Percentiles rank a stretch among this genome's conserved stretches.
phyloP scores from a whole-genome alignment of 2,888 invertebrate species.

The Cheilosia impressa region DNA sequence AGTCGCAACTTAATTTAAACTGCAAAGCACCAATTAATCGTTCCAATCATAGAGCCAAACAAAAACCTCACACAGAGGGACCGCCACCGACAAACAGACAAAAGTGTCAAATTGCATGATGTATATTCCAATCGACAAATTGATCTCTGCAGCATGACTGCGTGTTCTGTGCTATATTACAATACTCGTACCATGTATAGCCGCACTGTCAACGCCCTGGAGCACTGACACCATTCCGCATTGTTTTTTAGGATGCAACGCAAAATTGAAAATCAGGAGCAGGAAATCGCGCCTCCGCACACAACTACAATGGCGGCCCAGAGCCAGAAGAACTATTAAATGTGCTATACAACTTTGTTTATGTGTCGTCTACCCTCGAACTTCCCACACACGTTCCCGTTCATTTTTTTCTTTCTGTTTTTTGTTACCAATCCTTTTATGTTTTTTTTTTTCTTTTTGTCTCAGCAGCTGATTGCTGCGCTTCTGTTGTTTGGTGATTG shows the following conservation, averaged over 20 bases:
- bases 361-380: constrained; percentile 26
- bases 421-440: background rate
- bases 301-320: constrained; percentile 31
- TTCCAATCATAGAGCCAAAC: constrained; percentile 30
- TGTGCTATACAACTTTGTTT: constrained; percentile 37
- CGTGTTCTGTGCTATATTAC: constrained; percentile 6
- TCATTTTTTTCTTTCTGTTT: background rate
- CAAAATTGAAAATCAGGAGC: constrained; percentile 61
- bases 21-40: constrained; percentile 28
- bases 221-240: constrained; percentile 56
- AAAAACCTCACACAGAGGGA: background rate
- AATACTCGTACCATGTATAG: background rate
- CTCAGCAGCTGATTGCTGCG: constrained; percentile 58
- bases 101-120: constrained; percentile 51
- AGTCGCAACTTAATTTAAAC: background rate
- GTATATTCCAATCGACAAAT: constrained; percentile 35
- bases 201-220: constrained; percentile 19
- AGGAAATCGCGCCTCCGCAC: constrained; percentile 59
- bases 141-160: constrained; percentile 20
- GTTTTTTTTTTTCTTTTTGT: constrained; percentile 4
- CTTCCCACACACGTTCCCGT: constrained; percentile 2
- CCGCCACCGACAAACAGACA: constrained; percentile 20
- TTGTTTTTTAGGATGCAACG: constrained; percentile 44
- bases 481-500: constrained; percentile 70
- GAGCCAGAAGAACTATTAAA: constrained; percentile 34